These are phyloP conservation scores for Parus major DNA, from an alignment of 2,113 vertebrate species.

Conservation along the genomic window DNA sequence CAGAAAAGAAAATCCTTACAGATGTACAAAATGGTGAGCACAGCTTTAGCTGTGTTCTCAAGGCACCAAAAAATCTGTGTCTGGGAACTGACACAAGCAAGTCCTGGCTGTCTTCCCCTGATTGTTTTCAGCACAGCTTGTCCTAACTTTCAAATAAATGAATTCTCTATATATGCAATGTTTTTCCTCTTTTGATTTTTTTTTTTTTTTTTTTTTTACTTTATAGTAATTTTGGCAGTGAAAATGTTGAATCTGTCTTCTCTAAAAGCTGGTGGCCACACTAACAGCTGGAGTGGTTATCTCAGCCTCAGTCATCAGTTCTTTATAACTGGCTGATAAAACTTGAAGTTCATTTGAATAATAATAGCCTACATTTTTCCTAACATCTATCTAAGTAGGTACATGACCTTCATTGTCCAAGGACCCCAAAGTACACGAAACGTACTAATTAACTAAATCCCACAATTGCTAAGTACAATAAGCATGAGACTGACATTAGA, in stretches of 20 bases:
- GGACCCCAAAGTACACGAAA: background rate
- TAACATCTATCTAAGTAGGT: background rate
- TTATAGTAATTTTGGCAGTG: background rate
- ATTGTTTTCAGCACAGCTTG: background rate
- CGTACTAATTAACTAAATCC: constrained; percentile 25
- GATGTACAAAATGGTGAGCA: background rate
- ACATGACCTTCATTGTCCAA: constrained; percentile 28
- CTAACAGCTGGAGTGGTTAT: background rate
- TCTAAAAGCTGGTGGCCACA: background rate
- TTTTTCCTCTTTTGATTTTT: background rate
- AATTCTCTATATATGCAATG: background rate
- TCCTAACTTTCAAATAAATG: background rate
- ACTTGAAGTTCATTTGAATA: constrained; percentile 19
- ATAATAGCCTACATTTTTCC: constrained; percentile 4
- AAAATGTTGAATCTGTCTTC: background rate
- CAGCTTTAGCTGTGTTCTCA: background rate
- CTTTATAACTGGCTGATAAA: background rate
- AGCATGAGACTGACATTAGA: background rate
- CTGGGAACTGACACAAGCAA: background rate
- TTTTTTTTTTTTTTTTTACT: background rate
- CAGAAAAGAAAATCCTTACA: background rate
- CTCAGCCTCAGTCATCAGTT: background rate
- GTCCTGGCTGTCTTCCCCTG: background rate
- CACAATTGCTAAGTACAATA: constrained; percentile 9
- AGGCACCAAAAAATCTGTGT: background rate